Conservation (phyloP, 2,888 invertebrate genomes). For the Panzeria rudis region DNA sequence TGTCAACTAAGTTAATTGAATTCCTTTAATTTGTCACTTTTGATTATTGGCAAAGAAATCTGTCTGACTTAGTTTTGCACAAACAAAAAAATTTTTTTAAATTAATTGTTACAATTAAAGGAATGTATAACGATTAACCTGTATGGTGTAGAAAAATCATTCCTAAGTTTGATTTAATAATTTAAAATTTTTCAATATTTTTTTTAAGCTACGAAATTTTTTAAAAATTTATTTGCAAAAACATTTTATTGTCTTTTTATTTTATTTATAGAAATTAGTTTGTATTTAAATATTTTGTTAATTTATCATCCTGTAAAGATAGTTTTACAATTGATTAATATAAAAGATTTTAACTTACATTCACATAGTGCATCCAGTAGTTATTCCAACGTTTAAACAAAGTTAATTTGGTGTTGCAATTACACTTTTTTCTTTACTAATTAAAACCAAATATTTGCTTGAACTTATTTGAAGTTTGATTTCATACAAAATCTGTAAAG, state of each 20-base stretch:
- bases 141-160: background rate
- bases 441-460: constrained; percentile 7
- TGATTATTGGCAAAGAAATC: background rate
- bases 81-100: background rate
- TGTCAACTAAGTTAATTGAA: background rate
- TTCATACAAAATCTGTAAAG: constrained; percentile 35
- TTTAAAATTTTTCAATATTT: too few species aligned
- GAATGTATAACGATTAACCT: too few species aligned
- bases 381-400: background rate
- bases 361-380: constrained; percentile 54
- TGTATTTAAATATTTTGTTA: too few species aligned
- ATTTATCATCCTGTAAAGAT: background rate
- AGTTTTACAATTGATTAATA: too few species aligned
- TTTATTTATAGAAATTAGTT: too few species aligned
- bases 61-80: background rate
- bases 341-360: constrained; percentile 39
- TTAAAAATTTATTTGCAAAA: too few species aligned
- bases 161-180: too few species aligned
- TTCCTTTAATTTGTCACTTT: constrained; percentile 1
- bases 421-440: background rate
- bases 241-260: too few species aligned
- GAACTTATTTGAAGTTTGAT: background rate
- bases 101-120: background rate
- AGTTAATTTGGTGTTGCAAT: background rate
- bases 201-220: too few species aligned